Evolutionary conservation across 35 echinoderm and acorn worm genomes (phyloP), one percentile per base, ranked within the genome.

Genomic region (Heliocidaris tuberculata): DNA sequence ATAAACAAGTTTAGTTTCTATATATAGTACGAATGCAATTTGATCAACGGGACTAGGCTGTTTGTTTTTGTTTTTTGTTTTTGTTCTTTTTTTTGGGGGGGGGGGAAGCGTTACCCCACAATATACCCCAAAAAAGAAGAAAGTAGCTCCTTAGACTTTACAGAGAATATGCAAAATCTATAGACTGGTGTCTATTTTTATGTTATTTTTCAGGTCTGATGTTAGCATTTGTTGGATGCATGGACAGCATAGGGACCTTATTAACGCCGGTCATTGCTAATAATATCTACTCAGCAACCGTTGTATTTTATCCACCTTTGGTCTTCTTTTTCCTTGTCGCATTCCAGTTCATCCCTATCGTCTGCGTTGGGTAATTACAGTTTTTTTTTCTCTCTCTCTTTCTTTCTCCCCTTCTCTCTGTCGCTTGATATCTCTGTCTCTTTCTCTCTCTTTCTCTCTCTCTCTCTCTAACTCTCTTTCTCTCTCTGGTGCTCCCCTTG

Each of bases 241-340:
- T 56, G 90, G 50, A 92, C 48, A 92, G 90, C 27, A 29, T 56
- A 10, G 90, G 31, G 12, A 13, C 42, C 9, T 50, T 92, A 30
- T 30, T 92, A 13, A 92, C 47, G 4, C 90, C 90, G 4, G 4
- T 92, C 90, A 92, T 92, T 4, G 7, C 48, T 11, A 48, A 92
- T 19, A 50, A 92, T 30, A 56, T 92, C 48, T 92, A 92, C 50
- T 92, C 90, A 19, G 90, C 47, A 29, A 92, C 90, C 32, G 90
- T 92, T 30, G 19, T 19, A 0, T 92, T 92, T 16, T 92, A 92
- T 15, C 24, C 90, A 30, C 90, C 90, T 11, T 92, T 92, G 0
- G 90, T 92, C 15, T 92, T 92, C n/a, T 92, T 92, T 27, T 92
- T 92, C 48, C 15, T 6, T 1, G 48, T 47, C 11, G 49, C 90